These are phyloP conservation scores for Mythimna ferrago DNA, from an alignment of 2,888 invertebrate genomes.

Conservation along the genomic window DNA sequence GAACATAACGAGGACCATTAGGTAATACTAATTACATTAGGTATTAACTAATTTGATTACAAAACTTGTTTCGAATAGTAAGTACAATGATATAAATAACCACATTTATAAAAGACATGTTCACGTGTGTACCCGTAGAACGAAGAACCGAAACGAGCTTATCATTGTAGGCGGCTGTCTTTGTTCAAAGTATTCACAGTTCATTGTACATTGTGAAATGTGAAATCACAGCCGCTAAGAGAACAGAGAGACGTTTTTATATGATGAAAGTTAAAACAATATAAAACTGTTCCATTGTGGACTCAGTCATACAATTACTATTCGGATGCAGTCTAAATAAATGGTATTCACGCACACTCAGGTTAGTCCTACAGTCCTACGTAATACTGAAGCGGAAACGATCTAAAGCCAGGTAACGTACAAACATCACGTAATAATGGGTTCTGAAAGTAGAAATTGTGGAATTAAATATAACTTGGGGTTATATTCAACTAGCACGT, in stretches of 20 bases:
- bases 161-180: conserved; percentile 53
- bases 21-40: not conserved
- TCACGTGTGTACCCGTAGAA: conserved; percentile 14
- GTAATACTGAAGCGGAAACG: conserved; percentile 44
- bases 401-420: conserved; percentile 29
- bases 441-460: conserved; percentile 22
- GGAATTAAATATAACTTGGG: conserved; percentile 37
- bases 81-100: not conserved
- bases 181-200: conserved; percentile 59
- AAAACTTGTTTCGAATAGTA: not conserved
- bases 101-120: conserved; percentile 4
- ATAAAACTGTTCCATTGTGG: not conserved
- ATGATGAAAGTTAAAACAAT: conserved; percentile 9
- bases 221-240: conserved; percentile 47
- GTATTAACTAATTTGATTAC: not conserved
- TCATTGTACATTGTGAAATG: conserved; percentile 62
- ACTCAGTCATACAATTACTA: not conserved
- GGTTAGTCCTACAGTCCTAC: conserved; percentile 15
- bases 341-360: conserved; percentile 2
- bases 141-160: conserved; percentile 44
- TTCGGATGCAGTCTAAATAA: conserved; percentile 18
- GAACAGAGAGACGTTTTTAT: conserved; percentile 22
- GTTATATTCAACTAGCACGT: conserved; percentile 10
- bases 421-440: conserved; percentile 38
- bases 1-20: not conserved